Evolutionary conservation across 2,888 invertebrate species (phyloP).

Genomic region (Apoderus coryli): DNA sequence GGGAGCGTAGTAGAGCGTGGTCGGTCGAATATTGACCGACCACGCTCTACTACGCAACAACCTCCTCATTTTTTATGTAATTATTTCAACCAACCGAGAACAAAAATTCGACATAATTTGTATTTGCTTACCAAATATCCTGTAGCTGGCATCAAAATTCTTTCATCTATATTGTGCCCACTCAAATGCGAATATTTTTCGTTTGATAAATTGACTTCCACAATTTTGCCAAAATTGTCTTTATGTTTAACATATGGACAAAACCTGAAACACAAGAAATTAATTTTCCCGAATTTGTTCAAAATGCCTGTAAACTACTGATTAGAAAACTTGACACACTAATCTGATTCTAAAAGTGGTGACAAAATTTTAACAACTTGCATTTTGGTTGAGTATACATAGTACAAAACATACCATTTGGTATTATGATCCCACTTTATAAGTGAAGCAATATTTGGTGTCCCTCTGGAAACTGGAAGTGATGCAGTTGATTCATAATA

Average conservation of each 20-base stretch:
- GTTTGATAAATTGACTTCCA: slow-evolving; percentile 50
- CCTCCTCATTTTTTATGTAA: too few species aligned
- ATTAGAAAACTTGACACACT: too few species aligned
- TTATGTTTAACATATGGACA: slow-evolving; percentile 49
- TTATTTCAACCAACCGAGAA: too few species aligned
- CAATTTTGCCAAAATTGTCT: slow-evolving; percentile 61
- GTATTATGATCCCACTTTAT: slow-evolving; percentile 80
- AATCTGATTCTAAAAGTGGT: too few species aligned
- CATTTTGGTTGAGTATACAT: too few species aligned
- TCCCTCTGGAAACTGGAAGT: slow-evolving; percentile 69
- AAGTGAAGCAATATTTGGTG: slow-evolving; percentile 35
- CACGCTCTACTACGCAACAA: too few species aligned
- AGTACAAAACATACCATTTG: slow-evolving; percentile 39
- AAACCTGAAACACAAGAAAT: slow-evolving; percentile 34
- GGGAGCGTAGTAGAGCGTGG: too few species aligned
- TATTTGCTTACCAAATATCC: slow-evolving; percentile 28
- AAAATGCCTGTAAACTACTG: too few species aligned
- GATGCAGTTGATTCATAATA: slow-evolving; percentile 58
- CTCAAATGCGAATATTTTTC: slow-evolving; percentile 16
- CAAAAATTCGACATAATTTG: too few species aligned
- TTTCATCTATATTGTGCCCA: slow-evolving; percentile 23
- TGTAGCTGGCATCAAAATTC: slow-evolving; percentile 44
- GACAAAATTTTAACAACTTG: too few species aligned
- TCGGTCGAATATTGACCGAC: too few species aligned
- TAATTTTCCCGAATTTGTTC: too few species aligned